Base-by-base conservation (phyloP, 2,113 vertebrate species). In the Corynorhinus townsendii region DNA sequence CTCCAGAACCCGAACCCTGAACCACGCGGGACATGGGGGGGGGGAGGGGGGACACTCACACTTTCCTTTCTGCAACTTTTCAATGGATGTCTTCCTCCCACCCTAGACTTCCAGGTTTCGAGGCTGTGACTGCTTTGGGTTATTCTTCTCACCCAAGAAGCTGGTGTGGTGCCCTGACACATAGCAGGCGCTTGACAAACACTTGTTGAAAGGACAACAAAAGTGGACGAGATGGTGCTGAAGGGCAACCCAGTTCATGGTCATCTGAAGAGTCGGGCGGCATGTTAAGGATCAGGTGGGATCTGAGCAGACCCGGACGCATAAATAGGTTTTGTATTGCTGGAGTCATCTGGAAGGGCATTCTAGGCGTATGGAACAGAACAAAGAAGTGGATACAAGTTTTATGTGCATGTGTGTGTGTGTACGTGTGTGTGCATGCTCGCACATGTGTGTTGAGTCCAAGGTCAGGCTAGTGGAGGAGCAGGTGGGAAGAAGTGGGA, bases 211-310 rank as follows among this genome's bases (percentile, higher is more conserved):
- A 35, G 43, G 26, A 86, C 77, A 79, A n/a, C 15, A 72, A 35
- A 59, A 16, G 45, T 12, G 33, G 24, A 33, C 8, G 20, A 30
- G 52, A 30, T 8, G 28, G 0, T 35, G 28, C 16, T 28, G 40
- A 71, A 35, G 87, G 79, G 6, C n/a, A 38, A 76, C 40, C 62
- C 9, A 8, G 24, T 28, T 19, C 17, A 26, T 2, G 3, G 11
- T n/a, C 33, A 0, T 43, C 45, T 6, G 5, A 76, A 47, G 38
- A 20, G 26, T 3, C 0, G 0, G n/a, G 40, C 5, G 40, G 45
- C 11, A 8, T 9, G 71, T 92, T 30, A 22, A 5, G 35, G 17
- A 26, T 10, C 7, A 16, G 17, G n/a, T 16, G 11, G 68, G 33
- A 24, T 22, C 35, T 62, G 85, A 77, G 30, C n/a, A 49, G 68